Percentiles rank a stretch among this genome's conserved stretches.
Evolutionary conservation across 1,140 invertebrate genomes (phyloP).

Genomic region (Mercenaria mercenaria): DNA sequence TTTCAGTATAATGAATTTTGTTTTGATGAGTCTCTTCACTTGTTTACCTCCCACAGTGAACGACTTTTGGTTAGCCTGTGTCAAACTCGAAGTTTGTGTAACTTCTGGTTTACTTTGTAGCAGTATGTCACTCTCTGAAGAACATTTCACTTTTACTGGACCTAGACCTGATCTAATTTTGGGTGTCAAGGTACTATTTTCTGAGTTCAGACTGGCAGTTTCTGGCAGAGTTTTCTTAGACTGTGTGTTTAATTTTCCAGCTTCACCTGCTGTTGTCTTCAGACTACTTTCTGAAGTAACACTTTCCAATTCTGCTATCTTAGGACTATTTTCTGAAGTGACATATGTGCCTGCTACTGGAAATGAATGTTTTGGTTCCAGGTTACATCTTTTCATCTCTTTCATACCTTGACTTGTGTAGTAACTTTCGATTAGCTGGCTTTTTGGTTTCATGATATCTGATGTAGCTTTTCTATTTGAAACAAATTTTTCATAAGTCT

Average conservation of each 20-base stretch:
- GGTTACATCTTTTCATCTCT: not conserved
- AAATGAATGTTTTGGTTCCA: not conserved
- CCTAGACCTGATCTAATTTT: not conserved
- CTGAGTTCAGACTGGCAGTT: not conserved
- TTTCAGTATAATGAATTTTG: slow-evolving; percentile 63
- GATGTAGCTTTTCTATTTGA: not conserved
- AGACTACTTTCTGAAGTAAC: not conserved
- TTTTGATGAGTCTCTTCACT: slow-evolving; percentile 44
- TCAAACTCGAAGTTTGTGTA: not conserved
- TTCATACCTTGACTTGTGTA: not conserved
- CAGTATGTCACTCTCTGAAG: not conserved
- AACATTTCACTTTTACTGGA: not conserved
- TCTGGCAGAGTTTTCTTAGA: not conserved
- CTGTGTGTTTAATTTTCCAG: not conserved
- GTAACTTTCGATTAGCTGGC: slow-evolving; percentile 47
- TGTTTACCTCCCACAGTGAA: not conserved
- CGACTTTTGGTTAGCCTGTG: not conserved
- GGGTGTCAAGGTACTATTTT: not conserved
- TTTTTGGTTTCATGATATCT: slow-evolving; percentile 8
- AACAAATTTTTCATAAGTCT: slow-evolving; percentile 6
- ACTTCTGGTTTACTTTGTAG: not conserved
- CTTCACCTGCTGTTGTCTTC: not conserved
- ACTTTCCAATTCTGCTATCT: not conserved
- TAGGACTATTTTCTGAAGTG: not conserved
- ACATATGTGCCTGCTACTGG: not conserved